Evolutionary conservation across 2,113 vertebrate species (phyloP), one percentile per base, ranked within the genome.

Genomic region (Melanostigma gelatinosum): DNA sequence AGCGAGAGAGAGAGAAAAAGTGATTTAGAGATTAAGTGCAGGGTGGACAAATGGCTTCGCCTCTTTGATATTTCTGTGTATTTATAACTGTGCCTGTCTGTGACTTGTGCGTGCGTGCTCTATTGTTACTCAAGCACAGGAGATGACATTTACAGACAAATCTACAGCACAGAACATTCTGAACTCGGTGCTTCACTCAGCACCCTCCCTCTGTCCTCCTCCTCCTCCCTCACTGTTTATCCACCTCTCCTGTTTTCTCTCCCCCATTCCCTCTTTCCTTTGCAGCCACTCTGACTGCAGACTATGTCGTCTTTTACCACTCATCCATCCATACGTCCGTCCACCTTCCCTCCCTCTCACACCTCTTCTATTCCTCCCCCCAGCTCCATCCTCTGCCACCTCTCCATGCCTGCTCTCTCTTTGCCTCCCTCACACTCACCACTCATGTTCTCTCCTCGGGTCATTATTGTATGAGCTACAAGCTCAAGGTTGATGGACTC

Each of bases 91-190:
- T 62, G 67, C 27, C 6, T 72, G 72, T 58, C 20, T 32, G 36
- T 71, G 80, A 78, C 65, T 68, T 42, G 77, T 42, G 66, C 62
- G 77, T 60, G 38, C 44, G 11, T 8, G 3, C 64, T 81, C 79
- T 77, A 84, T 85, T 90, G 85, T 88, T 82, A 83, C 66, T 85
- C 85, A 90, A 85, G 83, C 75, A 75, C 79, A 83, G 82, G 70
- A 84, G 85, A 91, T 93, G 90, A 92, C 90, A 92, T 92, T 93
- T 91, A 84, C 87, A 88, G 74, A 84, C 73, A 89, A 87, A 87
- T 88, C 85, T 80, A 78, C 76, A 75, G 88, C 82, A 91, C 88
- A 89, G 89, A 82, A 92, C 91, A 91, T 93, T 91, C 90, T 91
- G 87, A 91, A 65, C 88, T 88, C 69, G 27, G 70, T 55, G 57